Base-by-base conservation (phyloP, 2,888 invertebrate genomes). In the Germaria angustata region DNA sequence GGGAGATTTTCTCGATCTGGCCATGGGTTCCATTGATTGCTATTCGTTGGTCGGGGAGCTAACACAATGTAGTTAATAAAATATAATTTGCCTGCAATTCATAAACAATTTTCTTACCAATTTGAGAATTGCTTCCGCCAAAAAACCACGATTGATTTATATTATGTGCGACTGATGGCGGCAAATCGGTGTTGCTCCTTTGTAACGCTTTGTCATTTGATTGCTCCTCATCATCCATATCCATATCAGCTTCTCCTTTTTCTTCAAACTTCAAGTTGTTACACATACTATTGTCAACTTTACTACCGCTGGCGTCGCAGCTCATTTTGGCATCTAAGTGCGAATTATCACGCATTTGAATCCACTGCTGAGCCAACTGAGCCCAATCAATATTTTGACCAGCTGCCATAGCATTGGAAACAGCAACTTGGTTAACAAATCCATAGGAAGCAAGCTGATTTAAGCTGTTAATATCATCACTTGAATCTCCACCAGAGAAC, bases 361-460 rank as follows among this genome's bases (percentile, higher is more conserved):
- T 98, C 98, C 99, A 98, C 93, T 98, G 98, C 89, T 98, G 98
- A 28, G 98, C 98, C 87, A 99, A 92, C 34, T 97, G 95, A 11
- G 98, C 98, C 98, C 99, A 99, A 91, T 99, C 98, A 80, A 98
- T 98, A 92, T 95, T 94, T 89, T 96, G 96, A 87, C 85, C 85
- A 6, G 85, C 84, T 36, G 73, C 85, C 84, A 72, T 84, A 55
- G 61, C 83, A 75, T 80, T 83, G 44, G 69, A 72, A 8, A 85
- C 85, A 8, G 84, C 85, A 32, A 85, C 93, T 80, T 96, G 96
- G 13, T 85, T 85, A n/a, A 85, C 81, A 61, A 88, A 95, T 65
- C 96, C 95, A 96, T 96, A 96, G 88, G 95, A 94, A 87, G 94
- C 84, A 39, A 93, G 92, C 3, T 66, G 59, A 44, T 73, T 80